Evolutionary conservation across 2,113 vertebrate species (phyloP), one percentile per base, ranked within the genome.

Genomic region (Sminthopsis crassicaudata): DNA sequence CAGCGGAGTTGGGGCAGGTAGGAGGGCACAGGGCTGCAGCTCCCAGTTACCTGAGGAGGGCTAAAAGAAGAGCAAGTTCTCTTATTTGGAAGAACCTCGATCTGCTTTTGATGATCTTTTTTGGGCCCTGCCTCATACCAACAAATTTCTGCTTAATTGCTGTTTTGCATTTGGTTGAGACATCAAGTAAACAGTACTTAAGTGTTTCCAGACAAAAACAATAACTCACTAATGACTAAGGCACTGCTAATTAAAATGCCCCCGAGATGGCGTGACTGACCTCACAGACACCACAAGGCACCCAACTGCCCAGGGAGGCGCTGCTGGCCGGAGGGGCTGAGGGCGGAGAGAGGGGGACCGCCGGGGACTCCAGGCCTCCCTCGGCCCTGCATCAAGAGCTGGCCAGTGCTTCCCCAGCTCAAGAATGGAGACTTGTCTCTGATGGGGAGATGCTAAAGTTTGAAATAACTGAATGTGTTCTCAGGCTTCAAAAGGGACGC

Each of bases 151-250:
- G 96, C 95, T 98, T 98, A 98, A 98, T 98, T 97, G 97, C 97
- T 97, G 95, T 97, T 98, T 97, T 97, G 97, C 97, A 98, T 98
- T 97, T 97, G 91, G 95, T 97, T 96, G 97, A 98, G 97, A 97
- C 97, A 98, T 94, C 89, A 8, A 96, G 96, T 97, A 98, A 98
- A 97, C 97, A 98, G 95, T 97, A 97, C 97, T 97, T 98, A 98
- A 98, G 97, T 96, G 95, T 96, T 97, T 98, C 98, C 97, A 98
- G 98, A 98, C 98, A 98, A 98, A 98, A 98, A 98, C 97, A 98
- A 97, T 98, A 98, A 97, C 95, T 98, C 97, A 96, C 97, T 98
- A 98, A 98, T 98, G 98, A 98, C 98, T 97, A 98, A 97, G 96
- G 96, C 95, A 90, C 94, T 93, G 96, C 96, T 98, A 98, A 98